Evolutionary conservation across 2,113 vertebrate species (phyloP), one percentile per base, ranked within the genome.

Genomic region (Camelus bactrianus): DNA sequence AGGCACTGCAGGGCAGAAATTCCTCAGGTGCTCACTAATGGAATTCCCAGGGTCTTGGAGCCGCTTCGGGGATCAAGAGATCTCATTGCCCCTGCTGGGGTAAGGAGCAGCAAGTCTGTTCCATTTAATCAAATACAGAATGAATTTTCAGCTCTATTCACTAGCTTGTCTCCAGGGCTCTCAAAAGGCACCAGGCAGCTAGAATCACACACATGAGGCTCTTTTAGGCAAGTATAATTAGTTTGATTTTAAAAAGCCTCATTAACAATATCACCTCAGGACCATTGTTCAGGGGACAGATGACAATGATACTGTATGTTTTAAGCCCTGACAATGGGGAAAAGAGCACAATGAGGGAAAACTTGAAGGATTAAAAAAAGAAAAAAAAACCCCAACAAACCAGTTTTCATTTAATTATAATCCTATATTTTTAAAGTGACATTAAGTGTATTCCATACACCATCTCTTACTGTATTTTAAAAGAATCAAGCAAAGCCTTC

Each of bases 1-100:
- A 98, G 98, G 98, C 99, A 98, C 98, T 98, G 98, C 98, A 98
- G 98, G 98, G 93, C 98, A 98, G 98, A 98, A 99, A 99, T 99
- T 99, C 99, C 98, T 98, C 98, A 98, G 98, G 96, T 98, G 98
- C 97, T 98, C 97, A 91, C 98, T 98, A 98, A 94, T 98, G 98
- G 98, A 98, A 98, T 98, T 98, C 98, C 98, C 98, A 98, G 98
- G 98, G 98, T 98, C 98, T 98, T 84, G 95, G 98, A 98, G 98
- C 98, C 98, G 98, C 98, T 98, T 98, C 96, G 97, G 97, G 98
- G 98, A 98, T 98, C 98, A 98, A 98, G 98, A 98, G 98, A 98
- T 98, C 98, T 98, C 97, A 96, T 60, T 97, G 98, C 98, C 97
- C 98, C 98, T 93, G 98, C 98, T 98, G 98, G 95, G 98, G 98